These are phyloP conservation scores for Drosophila paramelanica DNA, from an alignment of 2,888 invertebrate genomes.

Conservation along the genomic window DNA sequence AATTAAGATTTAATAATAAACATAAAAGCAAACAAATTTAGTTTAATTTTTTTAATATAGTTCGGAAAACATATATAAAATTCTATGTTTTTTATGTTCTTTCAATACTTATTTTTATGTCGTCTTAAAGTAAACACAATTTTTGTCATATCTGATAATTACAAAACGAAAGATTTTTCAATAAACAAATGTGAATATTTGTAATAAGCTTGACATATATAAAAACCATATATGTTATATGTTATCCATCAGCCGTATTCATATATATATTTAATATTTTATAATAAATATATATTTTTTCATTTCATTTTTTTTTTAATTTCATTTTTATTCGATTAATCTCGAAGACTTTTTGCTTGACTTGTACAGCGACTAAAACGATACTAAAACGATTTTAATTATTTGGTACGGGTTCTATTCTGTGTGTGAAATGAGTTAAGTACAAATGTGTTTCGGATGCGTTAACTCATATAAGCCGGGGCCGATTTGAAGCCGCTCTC, in stretches of 20 bases:
- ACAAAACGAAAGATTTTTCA: too few relatives aligned
- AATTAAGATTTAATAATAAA: not conserved
- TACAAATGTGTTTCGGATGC: slow-evolving; percentile 39
- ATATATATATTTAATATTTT: too few relatives aligned
- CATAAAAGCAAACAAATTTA: too few relatives aligned
- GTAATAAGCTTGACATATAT: too few relatives aligned
- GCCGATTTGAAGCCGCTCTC: slow-evolving; percentile 18
- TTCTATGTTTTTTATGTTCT: not conserved
- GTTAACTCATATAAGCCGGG: slow-evolving; percentile 12
- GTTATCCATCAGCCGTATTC: too few relatives aligned
- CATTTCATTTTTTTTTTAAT: not conserved
- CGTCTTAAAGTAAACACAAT: not conserved
- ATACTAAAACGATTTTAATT: slow-evolving; percentile 52
- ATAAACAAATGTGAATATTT: too few relatives aligned
- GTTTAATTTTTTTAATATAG: too few relatives aligned
- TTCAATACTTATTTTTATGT: not conserved
- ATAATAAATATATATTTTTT: too few relatives aligned
- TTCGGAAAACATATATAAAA: too few relatives aligned
- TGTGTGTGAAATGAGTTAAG: slow-evolving; percentile 58
- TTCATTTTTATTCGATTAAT: slow-evolving; percentile 50
- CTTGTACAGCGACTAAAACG: slow-evolving; percentile 53
- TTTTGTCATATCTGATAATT: not conserved
- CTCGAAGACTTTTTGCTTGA: slow-evolving; percentile 45
- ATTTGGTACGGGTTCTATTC: slow-evolving; percentile 63
- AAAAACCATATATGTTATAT: too few relatives aligned